Percentiles rank a stretch among this genome's conserved stretches.
Evolutionary conservation across 2,797 vertebrate species (phyloP).

Genomic region (Premnoplex brunnescens): DNA sequence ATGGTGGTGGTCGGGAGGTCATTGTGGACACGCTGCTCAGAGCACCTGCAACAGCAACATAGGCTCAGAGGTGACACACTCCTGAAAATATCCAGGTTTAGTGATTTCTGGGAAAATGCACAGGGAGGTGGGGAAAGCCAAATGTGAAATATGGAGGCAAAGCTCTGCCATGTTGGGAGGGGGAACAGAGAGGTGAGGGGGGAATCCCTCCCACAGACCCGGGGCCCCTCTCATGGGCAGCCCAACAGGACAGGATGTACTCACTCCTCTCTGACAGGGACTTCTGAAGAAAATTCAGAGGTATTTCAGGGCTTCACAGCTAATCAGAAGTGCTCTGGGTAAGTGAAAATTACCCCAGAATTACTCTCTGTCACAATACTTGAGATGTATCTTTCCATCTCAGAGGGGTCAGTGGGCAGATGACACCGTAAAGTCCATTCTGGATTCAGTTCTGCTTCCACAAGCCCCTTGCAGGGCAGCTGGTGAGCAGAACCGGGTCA

Average conservation of each 20-base stretch:
- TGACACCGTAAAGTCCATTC: rapidly evolving
- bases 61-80: rapidly evolving
- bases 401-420: background rate
- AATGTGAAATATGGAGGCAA: rapidly evolving
- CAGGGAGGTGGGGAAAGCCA: background rate
- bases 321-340: background rate
- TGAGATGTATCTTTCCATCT: background rate
- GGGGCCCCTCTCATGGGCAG: background rate
- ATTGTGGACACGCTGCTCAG: slow-evolving; percentile 81
- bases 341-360: background rate
- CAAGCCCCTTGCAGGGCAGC: background rate
- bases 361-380: background rate
- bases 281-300: background rate
- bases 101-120: rapidly evolving
- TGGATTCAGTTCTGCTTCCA: rapidly evolving
- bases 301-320: background rate
- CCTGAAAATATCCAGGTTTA: rapidly evolving
- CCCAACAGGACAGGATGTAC: background rate
- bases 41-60: slow-evolving; percentile 79
- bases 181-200: background rate
- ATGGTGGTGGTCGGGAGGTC: slow-evolving; percentile 88
- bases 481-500: rapidly evolving
- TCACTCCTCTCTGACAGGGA: background rate
- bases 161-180: background rate
- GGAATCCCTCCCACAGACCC: background rate